Base-by-base conservation (phyloP, 2,113 vertebrate genomes). In the Muntiacus reevesi region DNA sequence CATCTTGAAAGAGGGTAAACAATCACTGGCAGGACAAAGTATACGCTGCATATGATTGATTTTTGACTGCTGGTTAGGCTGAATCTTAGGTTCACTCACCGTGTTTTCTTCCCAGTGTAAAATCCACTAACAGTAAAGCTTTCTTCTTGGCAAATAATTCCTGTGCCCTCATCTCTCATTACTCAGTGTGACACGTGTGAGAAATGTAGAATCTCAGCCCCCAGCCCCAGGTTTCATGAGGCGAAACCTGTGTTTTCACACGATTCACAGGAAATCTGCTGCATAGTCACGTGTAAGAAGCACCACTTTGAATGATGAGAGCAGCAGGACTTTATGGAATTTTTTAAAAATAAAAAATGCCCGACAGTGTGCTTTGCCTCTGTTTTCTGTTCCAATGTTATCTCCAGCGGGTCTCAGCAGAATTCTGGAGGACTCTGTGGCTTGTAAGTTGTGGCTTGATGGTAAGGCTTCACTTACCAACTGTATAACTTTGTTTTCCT, bases 21-120 rank as follows among this genome's bases (percentile, higher is more conserved):
- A 0, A 0, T 71, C 67, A 78, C 21, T n/a, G 21, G 45, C 59
- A 47, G 15, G 81, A 47, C 2, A 43, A 45, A 54, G 54, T 50
- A 21, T 33, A 11, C 7, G 1, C 23, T 12, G 1, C 16, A 3
- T 2, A 2, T 33, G 64, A 8, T 25, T 54, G 36, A 50, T 4
- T 92, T 88, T 81, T 60, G 89, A 82, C 67, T 4, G 13, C 28
- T 52, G 1, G 47, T 67, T n/a, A 13, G 62, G 17, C 33, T 76
- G 52, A 25, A 28, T 27, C 55, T 59, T n/a, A 33, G 23, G 40
- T 84, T 95, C 45, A 30, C 28, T 52, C 12, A 30, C 7, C 36
- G 83, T 13, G 0, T 50, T 96, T 95, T 87, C 28, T 40, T 97
- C 27, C 27, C 40, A 3, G 6, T 25, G 67, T 89, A 60, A 87